Conservation (phyloP, 2,113 vertebrate species). For the Drymodes brunneopygia region DNA sequence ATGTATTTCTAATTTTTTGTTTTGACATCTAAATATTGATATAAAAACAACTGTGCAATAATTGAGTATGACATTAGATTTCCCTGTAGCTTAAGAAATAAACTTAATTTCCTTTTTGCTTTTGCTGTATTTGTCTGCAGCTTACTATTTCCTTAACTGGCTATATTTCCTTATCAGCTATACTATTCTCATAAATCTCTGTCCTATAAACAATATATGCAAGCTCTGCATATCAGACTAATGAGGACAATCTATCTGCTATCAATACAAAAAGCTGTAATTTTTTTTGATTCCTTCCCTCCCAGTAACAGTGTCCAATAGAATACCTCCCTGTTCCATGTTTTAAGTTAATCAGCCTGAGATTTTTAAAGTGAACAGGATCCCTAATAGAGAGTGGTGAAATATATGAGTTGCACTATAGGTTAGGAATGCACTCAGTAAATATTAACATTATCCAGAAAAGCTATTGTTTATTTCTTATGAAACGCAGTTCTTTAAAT, state of each 20-base stretch:
- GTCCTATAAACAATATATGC: background rate
- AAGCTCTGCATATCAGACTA: background rate
- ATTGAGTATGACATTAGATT: background rate
- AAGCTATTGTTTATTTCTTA: background rate
- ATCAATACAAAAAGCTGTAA: background rate
- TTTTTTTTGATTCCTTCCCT: background rate
- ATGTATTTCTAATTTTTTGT: background rate
- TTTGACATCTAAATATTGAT: background rate
- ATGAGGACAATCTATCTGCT: background rate
- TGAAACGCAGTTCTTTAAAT: background rate
- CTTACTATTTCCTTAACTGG: background rate
- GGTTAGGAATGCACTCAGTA: background rate
- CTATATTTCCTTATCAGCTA: background rate
- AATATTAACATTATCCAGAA: background rate
- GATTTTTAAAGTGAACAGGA: background rate
- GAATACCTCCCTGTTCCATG: background rate
- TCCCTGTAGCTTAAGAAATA: background rate
- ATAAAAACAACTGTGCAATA: background rate
- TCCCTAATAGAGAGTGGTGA: background rate
- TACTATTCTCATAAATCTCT: background rate
- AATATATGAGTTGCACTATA: accelerated
- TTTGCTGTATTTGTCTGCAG: background rate
- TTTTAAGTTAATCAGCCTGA: background rate
- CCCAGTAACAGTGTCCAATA: background rate
- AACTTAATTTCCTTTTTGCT: background rate